These are phyloP conservation scores for Chloromyia formosa DNA, from an alignment of 2,888 invertebrate species.

Conservation along the genomic window DNA sequence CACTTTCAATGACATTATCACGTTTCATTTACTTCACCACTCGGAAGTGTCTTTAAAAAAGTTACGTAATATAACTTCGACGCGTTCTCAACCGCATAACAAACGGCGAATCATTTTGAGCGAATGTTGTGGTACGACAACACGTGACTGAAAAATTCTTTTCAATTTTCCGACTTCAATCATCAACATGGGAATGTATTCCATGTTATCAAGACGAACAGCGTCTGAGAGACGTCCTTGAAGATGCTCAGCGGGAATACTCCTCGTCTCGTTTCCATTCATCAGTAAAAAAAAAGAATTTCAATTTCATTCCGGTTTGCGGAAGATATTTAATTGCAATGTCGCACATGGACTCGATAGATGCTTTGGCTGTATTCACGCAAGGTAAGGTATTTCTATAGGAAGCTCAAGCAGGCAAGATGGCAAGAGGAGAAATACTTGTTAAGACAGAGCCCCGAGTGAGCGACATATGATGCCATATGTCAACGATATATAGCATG, in stretches of 20 bases:
- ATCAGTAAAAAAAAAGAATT: conserved; percentile 16
- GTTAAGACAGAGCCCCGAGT: neutral
- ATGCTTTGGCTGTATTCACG: too few relatives aligned
- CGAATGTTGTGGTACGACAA: neutral
- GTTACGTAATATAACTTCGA: neutral
- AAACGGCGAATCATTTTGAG: neutral
- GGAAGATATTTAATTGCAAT: conserved; percentile 13
- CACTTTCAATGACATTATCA: conserved; percentile 2
- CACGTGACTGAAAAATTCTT: conserved; percentile 7
- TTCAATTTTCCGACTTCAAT: neutral
- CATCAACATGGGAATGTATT: neutral
- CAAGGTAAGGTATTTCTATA: too few relatives aligned
- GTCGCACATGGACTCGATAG: neutral
- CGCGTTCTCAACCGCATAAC: neutral
- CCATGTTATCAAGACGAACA: neutral
- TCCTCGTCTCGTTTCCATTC: conserved; percentile 2
- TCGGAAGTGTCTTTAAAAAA: conserved; percentile 1
- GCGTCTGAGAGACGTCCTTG: conserved; percentile 6
- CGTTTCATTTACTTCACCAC: neutral
- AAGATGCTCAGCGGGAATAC: neutral
- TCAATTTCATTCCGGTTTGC: conserved; percentile 17
- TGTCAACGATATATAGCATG: neutral
- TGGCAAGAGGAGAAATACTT: too few relatives aligned
- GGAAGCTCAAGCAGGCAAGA: neutral
- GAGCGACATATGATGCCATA: neutral